These are phyloP conservation scores for Acholoe squamosa DNA, from an alignment of 2,888 invertebrate genomes.

Conservation along the genomic window DNA sequence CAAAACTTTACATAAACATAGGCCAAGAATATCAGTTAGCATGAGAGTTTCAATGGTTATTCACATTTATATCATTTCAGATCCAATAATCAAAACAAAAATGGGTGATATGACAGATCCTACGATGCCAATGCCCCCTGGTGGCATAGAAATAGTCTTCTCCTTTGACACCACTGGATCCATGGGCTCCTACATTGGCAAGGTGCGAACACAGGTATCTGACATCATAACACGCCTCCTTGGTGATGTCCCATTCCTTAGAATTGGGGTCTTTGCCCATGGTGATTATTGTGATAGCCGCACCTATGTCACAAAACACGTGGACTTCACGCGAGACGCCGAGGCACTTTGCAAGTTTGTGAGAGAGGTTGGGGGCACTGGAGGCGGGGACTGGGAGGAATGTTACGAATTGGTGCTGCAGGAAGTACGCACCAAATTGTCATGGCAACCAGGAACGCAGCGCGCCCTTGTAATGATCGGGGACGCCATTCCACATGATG, in stretches of 20 bases:
- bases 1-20: too few species aligned
- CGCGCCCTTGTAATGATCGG: conserved; percentile 79
- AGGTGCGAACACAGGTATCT: conserved; percentile 76
- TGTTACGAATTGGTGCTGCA: conserved; percentile 80
- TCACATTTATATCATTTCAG: too few species aligned
- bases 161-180: conserved; percentile 80
- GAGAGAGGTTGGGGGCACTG: conserved; percentile 74
- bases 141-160: conserved; percentile 75
- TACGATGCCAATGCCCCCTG: conserved; percentile 36
- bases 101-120: neutral
- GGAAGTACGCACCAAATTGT: conserved; percentile 74
- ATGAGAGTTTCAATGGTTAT: too few species aligned
- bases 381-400: conserved; percentile 79
- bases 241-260: conserved; percentile 78
- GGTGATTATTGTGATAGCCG: conserved; percentile 80
- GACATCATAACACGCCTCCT: conserved; percentile 79
- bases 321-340: conserved; percentile 76
- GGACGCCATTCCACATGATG: conserved; percentile 77
- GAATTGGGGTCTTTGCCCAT: conserved; percentile 79
- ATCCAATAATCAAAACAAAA: neutral
- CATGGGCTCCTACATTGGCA: conserved; percentile 75
- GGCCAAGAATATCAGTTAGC: too few species aligned
- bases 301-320: conserved; percentile 76
- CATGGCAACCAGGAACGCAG: conserved; percentile 79
- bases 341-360: conserved; percentile 75